phyloP scores from a whole-genome alignment of 2,797 vertebrate species.

The Vireo griseus region DNA sequence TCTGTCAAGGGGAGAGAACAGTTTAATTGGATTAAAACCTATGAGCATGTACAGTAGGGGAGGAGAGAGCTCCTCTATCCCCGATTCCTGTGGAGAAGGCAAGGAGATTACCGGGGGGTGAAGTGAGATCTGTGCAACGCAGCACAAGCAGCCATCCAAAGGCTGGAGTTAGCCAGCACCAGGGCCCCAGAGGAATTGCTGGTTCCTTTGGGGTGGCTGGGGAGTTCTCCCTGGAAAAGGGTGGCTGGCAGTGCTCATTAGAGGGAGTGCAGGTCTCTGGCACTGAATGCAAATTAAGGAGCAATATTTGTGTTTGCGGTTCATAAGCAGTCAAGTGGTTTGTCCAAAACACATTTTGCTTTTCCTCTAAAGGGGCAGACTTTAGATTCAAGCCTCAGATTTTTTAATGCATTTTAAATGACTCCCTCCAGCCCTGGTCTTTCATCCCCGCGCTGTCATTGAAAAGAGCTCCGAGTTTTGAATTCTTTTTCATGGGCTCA shows the following conservation, averaged over 20 bases:
- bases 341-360: conserved; percentile 59
- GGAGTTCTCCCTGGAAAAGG: conserved; percentile 23
- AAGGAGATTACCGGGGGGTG: not conserved
- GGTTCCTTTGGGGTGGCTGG: conserved; percentile 32
- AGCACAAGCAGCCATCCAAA: conserved; percentile 46
- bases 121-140: not conserved
- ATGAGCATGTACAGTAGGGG: conserved; percentile 60
- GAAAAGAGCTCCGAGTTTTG: conserved; percentile 32
- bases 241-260: conserved; percentile 61
- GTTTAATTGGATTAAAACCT: conserved; percentile 73
- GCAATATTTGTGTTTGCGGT: conserved; percentile 56
- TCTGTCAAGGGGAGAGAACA: conserved; percentile 58
- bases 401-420: conserved; percentile 54
- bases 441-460: conserved; percentile 35
- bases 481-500: not conserved
- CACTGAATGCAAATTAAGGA: conserved; percentile 67
- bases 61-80: conserved; percentile 37
- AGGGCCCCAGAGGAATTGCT: conserved; percentile 18
- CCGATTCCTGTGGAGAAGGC: conserved; percentile 49
- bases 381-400: conserved; percentile 5
- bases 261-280: conserved; percentile 27
- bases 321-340: conserved; percentile 64
- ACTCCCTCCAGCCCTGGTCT: conserved; percentile 12
- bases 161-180: conserved; percentile 32
- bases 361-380: conserved; percentile 41